Conservation (phyloP, 2,113 vertebrate species). For the Delphinapterus leucas region DNA sequence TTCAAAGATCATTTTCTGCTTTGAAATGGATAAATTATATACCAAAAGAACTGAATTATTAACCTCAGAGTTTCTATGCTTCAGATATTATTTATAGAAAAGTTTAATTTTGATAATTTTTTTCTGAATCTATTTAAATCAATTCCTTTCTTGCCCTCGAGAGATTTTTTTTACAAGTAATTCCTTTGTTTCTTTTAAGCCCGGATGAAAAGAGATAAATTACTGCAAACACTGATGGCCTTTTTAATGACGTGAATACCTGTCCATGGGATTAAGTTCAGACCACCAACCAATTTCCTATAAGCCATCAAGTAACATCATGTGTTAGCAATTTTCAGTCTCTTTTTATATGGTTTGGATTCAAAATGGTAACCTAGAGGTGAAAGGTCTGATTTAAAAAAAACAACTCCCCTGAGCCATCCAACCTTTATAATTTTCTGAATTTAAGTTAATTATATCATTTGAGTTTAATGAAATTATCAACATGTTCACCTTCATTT, state of each 20-base stretch:
- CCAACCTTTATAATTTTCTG: neutral
- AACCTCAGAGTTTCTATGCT: neutral
- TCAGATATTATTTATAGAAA: neutral
- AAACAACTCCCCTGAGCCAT: neutral
- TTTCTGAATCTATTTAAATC: neutral
- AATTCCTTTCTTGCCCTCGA: neutral
- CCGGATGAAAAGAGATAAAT: neutral
- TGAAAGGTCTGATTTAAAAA: conserved; percentile 37
- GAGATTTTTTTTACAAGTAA: neutral
- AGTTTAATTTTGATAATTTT: neutral
- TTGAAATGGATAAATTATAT: neutral
- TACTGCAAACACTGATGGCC: neutral
- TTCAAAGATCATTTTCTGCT: neutral
- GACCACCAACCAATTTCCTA: conserved; percentile 58
- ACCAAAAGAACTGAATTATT: neutral
- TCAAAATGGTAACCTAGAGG: conserved; percentile 28
- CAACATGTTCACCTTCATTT: conserved; percentile 36
- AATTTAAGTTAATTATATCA: conserved; percentile 11
- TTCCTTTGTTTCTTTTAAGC: neutral
- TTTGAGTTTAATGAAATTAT: conserved; percentile 54
- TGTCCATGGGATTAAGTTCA: conserved; percentile 18
- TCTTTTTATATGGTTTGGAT: conserved; percentile 35
- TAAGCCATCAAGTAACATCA: neutral
- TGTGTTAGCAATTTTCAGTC: conserved; percentile 73
- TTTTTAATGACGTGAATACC: conserved; percentile 43